Percentiles rank a stretch among this genome's conserved stretches.
These are phyloP conservation scores for Megaceryle alcyon DNA, from an alignment of 2,797 vertebrate genomes.

Conservation along the genomic window DNA sequence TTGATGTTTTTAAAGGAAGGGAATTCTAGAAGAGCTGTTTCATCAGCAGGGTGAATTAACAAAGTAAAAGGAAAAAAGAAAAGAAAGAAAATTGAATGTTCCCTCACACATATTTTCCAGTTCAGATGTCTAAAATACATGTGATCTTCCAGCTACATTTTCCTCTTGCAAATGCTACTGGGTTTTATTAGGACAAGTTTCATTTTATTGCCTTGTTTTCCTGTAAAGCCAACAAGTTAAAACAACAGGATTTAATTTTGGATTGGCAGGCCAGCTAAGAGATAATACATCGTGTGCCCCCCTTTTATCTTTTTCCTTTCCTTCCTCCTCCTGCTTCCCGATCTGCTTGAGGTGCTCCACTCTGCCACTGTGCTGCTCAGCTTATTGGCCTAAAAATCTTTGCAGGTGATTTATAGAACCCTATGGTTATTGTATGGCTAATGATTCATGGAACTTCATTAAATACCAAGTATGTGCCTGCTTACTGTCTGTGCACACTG, in stretches of 20 bases:
- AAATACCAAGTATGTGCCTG: constrained; percentile 73
- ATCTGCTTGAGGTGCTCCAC: constrained; percentile 11
- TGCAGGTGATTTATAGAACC: constrained; percentile 70
- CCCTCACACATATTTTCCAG: background rate
- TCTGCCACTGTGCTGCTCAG: constrained; percentile 5
- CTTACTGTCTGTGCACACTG: constrained; percentile 76
- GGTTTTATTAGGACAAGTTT: constrained; percentile 35
- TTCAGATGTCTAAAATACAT: background rate
- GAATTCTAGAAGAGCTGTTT: background rate
- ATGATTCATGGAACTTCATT: constrained; percentile 74
- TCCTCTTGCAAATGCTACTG: background rate
- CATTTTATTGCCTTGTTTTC: constrained; percentile 69
- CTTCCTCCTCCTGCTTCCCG: background rate
- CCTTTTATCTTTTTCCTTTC: constrained; percentile 60
- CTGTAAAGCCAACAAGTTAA: constrained; percentile 62
- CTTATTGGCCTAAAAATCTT: background rate
- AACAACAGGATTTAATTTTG: constrained; percentile 66
- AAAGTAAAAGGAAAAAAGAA: background rate
- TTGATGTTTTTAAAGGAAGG: constrained; percentile 28
- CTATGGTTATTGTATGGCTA: constrained; percentile 64
- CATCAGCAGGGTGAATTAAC: constrained; percentile 25
- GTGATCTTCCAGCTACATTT: background rate
- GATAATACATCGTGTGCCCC: background rate
- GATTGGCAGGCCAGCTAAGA: constrained; percentile 15
- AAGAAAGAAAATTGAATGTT: background rate